Base-by-base conservation (phyloP, 2,113 vertebrate species). In the Engraulis encrasicolus region DNA sequence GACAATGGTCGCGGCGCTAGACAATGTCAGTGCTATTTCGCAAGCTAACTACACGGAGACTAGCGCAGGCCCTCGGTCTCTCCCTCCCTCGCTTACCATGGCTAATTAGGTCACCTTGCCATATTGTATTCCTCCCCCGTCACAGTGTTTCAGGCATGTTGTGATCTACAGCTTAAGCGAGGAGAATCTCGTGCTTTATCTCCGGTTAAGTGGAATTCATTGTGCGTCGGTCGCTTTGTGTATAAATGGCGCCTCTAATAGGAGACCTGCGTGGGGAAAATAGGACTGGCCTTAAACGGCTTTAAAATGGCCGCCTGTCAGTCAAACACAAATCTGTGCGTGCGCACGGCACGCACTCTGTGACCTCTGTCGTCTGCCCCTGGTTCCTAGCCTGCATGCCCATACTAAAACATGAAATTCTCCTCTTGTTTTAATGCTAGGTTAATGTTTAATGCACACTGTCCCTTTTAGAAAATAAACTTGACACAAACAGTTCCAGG, bases 161-260 rank as follows among this genome's bases (percentile, higher is more conserved):
- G 92, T 93, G 92, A 91, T 89, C 87, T 23, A 48, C 50, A 88
- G 90, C 91, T 94, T 93, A 93, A 84, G 84, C 89, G 52, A 85
- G 88, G 12, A 12, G 90, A 94, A 93, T 93, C 92, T 87, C 78
- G 82, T 37, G 85, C 91, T n/a, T 95, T 94, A 94, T 93, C 93
- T 86, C 90, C 89, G n/a, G 90, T 82, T 88, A 89, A 92, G 92
- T 88, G 31, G 86, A 83, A 87, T 88, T 91, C 79, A n/a, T 49
- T 77, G 84, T 86, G 89, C 87, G 84, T 88, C 81, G 90, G 88
- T 87, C 88, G 88, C 88, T 85, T 83, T 77, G 86, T 77, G 86
- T 92, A 93, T 88, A 88, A 87, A 85, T 80, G 89, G 85, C 82
- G 15, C 83, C 89, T 89, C 91, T 94, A 94, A 94, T 92, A 93